Evolutionary conservation across 2,888 invertebrate genomes (phyloP).

Genomic region (Plebejus melissa): DNA sequence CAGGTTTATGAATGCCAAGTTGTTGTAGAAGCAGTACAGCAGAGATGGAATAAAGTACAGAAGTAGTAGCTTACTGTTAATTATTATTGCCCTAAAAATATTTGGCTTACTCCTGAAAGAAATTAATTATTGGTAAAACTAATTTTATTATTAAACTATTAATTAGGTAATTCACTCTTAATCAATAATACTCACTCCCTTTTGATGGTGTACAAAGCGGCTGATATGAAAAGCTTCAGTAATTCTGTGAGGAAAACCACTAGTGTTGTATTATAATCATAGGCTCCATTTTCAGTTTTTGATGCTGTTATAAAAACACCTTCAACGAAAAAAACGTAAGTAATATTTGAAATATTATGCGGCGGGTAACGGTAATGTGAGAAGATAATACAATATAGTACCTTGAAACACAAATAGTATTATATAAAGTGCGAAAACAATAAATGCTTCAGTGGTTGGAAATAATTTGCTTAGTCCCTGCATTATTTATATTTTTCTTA

Average conservation of each 20-base stretch:
- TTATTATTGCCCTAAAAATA: conserved; percentile 76
- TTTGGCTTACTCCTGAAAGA: conserved; percentile 81
- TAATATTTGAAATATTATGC: neutral
- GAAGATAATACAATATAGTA: conserved; percentile 52
- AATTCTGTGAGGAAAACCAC: conserved; percentile 94
- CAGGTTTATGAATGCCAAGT: conserved; percentile 93
- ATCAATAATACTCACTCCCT: conserved; percentile 57
- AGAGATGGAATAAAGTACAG: conserved; percentile 94
- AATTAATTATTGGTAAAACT: conserved; percentile 28
- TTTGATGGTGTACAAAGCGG: conserved; percentile 82
- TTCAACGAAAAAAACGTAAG: conserved; percentile 58
- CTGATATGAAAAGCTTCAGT: conserved; percentile 87
- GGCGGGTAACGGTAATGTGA: neutral
- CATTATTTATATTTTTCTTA: conserved; percentile 46
- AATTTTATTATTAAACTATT: conserved; percentile 35
- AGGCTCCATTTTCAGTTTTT: conserved; percentile 87
- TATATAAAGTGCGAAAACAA: conserved; percentile 92
- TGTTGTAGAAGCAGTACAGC: conserved; percentile 96
- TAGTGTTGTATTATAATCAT: conserved; percentile 92
- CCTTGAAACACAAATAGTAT: conserved; percentile 95
- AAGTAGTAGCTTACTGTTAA: conserved; percentile 83
- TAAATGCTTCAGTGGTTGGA: conserved; percentile 88
- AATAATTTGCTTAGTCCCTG: conserved; percentile 84
- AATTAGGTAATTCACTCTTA: neutral
- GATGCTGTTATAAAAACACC: conserved; percentile 95